phyloP scores from a whole-genome alignment of 2,113 vertebrate species.

The Eptatretus burgeri region DNA sequence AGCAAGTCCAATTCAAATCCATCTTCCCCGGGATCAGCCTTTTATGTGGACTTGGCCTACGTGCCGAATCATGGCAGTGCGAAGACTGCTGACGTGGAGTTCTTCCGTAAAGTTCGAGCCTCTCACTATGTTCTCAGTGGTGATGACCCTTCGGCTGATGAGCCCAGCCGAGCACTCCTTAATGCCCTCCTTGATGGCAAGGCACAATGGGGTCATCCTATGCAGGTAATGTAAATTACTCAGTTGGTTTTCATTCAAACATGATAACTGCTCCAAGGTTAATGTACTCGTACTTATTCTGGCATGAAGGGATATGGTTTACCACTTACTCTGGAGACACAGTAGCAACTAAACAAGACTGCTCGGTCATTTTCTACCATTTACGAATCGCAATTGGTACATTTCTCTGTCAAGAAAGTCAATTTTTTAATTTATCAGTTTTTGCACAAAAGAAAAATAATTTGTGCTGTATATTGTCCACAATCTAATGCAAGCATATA shows the following conservation, averaged over 20 bases:
- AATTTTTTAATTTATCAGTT: too few species aligned
- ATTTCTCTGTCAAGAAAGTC: too few species aligned
- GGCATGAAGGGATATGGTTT: too few species aligned
- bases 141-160: conserved; percentile 43
- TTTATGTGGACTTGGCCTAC: conserved; percentile 86
- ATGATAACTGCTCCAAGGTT: too few species aligned
- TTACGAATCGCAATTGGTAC: too few species aligned
- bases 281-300: too few species aligned
- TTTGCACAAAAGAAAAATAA: too few species aligned
- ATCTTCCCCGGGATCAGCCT: conserved; percentile 27
- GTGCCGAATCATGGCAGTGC: conserved; percentile 91
- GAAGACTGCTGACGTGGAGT: conserved; percentile 80
- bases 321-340: too few species aligned
- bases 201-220: conserved; percentile 79
- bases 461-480: too few species aligned
- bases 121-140: conserved; percentile 87
- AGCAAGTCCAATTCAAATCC: conserved; percentile 20
- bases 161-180: conserved; percentile 54
- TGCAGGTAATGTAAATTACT: conserved; percentile 33
- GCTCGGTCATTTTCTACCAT: too few species aligned
- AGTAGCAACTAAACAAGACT: too few species aligned
- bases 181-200: conserved; percentile 76
- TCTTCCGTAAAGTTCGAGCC: conserved; percentile 64
- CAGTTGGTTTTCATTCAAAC: not conserved
- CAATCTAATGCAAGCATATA: too few species aligned